Percentiles rank a stretch among this genome's conserved stretches.
Conservation (phyloP, 1,140 invertebrate species). For the Mizuhopecten yessoensis region DNA sequence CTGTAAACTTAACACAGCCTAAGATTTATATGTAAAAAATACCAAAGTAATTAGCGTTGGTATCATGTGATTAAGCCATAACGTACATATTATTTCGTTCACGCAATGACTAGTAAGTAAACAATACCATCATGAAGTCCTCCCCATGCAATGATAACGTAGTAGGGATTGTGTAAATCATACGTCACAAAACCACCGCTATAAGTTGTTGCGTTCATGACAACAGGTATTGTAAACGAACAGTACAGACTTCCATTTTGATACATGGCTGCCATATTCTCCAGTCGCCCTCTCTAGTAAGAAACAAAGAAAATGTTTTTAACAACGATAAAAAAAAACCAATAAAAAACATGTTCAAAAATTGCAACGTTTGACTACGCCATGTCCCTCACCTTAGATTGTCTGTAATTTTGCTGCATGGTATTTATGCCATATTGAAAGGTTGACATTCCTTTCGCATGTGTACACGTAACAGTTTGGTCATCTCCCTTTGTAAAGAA, state of each 20-base stretch:
- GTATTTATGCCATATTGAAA: neutral
- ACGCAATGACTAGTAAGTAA: too few species aligned
- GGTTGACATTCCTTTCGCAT: neutral
- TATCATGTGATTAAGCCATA: too few species aligned
- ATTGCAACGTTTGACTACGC: too few species aligned
- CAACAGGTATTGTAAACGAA: constrained; percentile 49
- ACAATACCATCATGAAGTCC: constrained; percentile 29
- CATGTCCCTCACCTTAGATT: neutral
- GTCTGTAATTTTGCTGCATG: neutral
- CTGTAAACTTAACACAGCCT: too few species aligned
- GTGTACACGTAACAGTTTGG: neutral
- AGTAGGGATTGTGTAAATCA: constrained; percentile 49
- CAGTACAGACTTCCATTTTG: constrained; percentile 52
- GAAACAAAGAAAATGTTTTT: neutral
- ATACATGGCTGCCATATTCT: neutral
- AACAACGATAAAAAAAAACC: too few species aligned
- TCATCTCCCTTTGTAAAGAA: neutral
- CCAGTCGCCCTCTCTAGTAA: constrained; percentile 37
- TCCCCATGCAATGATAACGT: constrained; percentile 54
- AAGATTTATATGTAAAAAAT: too few species aligned
- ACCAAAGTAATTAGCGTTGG: too few species aligned
- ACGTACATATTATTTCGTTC: too few species aligned
- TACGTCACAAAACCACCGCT: neutral
- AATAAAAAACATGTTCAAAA: too few species aligned
- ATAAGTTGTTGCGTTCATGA: neutral